A percentile compares a stretch with the other conserved stretches of the same genome.
Conservation (phyloP, 2,888 invertebrate genomes). For the Drosophila nigricruria region DNA sequence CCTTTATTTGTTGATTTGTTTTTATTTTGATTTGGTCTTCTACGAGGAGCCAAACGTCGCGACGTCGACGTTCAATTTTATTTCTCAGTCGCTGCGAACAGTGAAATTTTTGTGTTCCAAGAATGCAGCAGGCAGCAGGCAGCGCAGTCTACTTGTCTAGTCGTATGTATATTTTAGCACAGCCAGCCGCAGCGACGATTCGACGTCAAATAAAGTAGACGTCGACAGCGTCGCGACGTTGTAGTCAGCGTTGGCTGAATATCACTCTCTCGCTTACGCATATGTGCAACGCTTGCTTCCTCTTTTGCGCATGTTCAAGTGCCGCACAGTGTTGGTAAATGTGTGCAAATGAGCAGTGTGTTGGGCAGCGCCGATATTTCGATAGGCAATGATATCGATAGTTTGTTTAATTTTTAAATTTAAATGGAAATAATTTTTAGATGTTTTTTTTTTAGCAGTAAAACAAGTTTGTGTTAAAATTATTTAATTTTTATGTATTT, state of each 20-base stretch:
- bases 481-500: slow-evolving; percentile 60
- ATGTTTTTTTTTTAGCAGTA: not conserved
- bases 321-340: slow-evolving; percentile 41
- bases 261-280: slow-evolving; percentile 46
- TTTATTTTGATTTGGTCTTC: slow-evolving; percentile 78
- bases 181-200: slow-evolving; percentile 67
- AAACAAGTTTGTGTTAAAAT: slow-evolving; percentile 48
- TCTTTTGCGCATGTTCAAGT: slow-evolving; percentile 60
- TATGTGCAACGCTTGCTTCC: slow-evolving; percentile 46
- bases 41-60: slow-evolving; percentile 75
- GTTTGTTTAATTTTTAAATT: no score
- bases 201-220: slow-evolving; percentile 64
- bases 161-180: slow-evolving; percentile 64
- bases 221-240: slow-evolving; percentile 68
- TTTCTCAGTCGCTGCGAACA: slow-evolving; percentile 80
- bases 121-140: slow-evolving; percentile 59
- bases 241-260: slow-evolving; percentile 58
- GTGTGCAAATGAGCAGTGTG: slow-evolving; percentile 16
- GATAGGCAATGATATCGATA: slow-evolving; percentile 18
- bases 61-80: slow-evolving; percentile 80
- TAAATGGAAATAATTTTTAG: not conserved
- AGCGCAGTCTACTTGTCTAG: slow-evolving; percentile 66
- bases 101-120: slow-evolving; percentile 76
- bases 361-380: slow-evolving; percentile 18
- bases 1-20: slow-evolving; percentile 71